These are phyloP conservation scores for Gymnopithys bicolor DNA, from an alignment of 2,797 vertebrate species.

Conservation along the genomic window DNA sequence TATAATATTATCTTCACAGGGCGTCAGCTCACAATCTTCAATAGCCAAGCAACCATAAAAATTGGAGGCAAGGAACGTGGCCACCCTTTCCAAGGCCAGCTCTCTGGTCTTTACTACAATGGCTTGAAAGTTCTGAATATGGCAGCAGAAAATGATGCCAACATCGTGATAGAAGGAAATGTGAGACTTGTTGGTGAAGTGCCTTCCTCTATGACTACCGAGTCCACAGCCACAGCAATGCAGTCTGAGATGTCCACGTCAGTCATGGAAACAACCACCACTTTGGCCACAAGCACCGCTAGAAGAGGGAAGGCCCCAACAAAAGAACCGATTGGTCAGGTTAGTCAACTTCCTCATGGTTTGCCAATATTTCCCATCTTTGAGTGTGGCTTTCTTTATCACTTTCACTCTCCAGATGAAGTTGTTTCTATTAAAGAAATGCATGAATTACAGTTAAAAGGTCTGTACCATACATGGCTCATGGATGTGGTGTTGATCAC, in stretches of 20 bases:
- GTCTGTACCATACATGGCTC: neutral
- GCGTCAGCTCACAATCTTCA: constrained; percentile 99
- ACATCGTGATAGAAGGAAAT: constrained; percentile 94
- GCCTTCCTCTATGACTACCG: constrained; percentile 95
- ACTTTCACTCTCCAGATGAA: neutral
- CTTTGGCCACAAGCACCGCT: constrained; percentile 88
- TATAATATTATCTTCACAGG: constrained; percentile 96
- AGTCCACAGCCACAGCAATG: constrained; percentile 95
- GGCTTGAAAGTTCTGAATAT: constrained; percentile 99
- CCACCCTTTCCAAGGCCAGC: constrained; percentile 97
- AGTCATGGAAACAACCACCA: constrained; percentile 97
- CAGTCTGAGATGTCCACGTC: constrained; percentile 95
- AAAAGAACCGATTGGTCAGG: constrained; percentile 89
- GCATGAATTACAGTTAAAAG: neutral
- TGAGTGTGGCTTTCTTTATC: neutral
- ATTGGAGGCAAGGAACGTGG: constrained; percentile 96
- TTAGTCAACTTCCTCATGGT: constrained; percentile 66
- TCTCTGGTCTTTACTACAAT: constrained; percentile 99
- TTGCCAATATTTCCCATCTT: neutral
- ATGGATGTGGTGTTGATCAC: neutral
- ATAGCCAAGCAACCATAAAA: constrained; percentile 99
- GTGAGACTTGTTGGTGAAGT: constrained; percentile 97
- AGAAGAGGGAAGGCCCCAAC: constrained; percentile 91
- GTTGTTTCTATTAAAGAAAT: neutral
- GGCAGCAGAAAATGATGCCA: constrained; percentile 95